Evolutionary conservation across 2,888 invertebrate species (phyloP), one percentile per base, ranked within the genome.

Genomic region (Melanophora roralis): DNA sequence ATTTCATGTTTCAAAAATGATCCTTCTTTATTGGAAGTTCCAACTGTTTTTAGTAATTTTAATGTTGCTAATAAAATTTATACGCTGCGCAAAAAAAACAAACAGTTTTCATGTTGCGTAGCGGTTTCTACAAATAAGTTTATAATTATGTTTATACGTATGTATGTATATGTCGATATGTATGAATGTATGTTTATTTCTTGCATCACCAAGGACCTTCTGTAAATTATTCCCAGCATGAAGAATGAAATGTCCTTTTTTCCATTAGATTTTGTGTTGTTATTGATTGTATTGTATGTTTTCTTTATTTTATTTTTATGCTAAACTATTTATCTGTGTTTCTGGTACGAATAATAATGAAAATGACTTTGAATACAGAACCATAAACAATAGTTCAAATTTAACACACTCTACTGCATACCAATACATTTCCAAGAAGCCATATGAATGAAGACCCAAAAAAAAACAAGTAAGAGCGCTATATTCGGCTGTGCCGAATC

Each of bases 1-100:
- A 14, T 14, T 27, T 23, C 27, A 27, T 43, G 40, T 14, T 23
- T 38, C 23, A n/a, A 23, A 38, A 57, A 21, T 57, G 43, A 27
- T 43, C 40, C 59, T 43, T 43, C n/a, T n/a, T n/a, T n/a, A n/a
- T n/a, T n/a, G n/a, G n/a, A n/a, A n/a, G n/a, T 40, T 40, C 23
- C 6, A 27, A 14, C 23, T 59, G 23, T 59, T 40, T 38, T 21
- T 55, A 55, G 6, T 5, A 8, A 51, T 34, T 34, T 21, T 49
- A 32, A 47, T 53, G 36, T 27, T 67, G 67, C 38, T 72, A 45
- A 62, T 72, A 11, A 72, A 67, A 71, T 67, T 62, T 76, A 75
- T 72, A 62, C 67, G 75, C 71, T 80, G 79, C 75, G 75, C 79
- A 75, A 79, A 79, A 75, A 75, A 75, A 53, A 59, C 72, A 38